Evolutionary conservation across 2,797 vertebrate genomes (phyloP).

Genomic region (Parauchenoglanis ngamensis): DNA sequence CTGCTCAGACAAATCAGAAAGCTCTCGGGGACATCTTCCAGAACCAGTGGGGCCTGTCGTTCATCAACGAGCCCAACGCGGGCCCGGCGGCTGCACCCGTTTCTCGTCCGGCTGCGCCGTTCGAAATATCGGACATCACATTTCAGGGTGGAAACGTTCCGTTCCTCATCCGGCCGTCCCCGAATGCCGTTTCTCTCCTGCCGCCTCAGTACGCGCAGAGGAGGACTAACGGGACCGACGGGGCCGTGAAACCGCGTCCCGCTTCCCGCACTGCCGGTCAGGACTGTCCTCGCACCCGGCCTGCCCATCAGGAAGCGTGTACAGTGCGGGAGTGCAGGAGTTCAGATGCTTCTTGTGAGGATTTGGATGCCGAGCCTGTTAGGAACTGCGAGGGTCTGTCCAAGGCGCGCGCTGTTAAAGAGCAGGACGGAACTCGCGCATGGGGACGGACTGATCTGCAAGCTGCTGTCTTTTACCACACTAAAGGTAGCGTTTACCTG

Average conservation of each 20-base stretch:
- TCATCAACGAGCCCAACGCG: constrained; percentile 95
- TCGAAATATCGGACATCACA: constrained; percentile 72
- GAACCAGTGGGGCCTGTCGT: constrained; percentile 99
- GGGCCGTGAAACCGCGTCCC: constrained; percentile 70
- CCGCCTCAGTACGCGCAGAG: constrained; percentile 80
- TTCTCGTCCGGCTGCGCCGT: constrained; percentile 71
- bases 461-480: constrained; percentile 88
- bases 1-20: constrained; percentile 90
- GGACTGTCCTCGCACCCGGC: constrained; percentile 77
- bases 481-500: constrained; percentile 79
- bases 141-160: constrained; percentile 83
- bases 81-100: constrained; percentile 72
- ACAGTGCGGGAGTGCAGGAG: constrained; percentile 76
- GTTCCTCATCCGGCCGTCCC: constrained; percentile 78
- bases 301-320: constrained; percentile 71
- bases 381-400: constrained; percentile 75
- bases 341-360: constrained; percentile 81
- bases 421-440: constrained; percentile 81
- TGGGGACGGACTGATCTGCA: constrained; percentile 85
- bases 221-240: constrained; percentile 84
- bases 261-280: constrained; percentile 65
- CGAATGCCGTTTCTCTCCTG: constrained; percentile 76
- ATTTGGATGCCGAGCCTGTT: constrained; percentile 82
- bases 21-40: constrained; percentile 98
- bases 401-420: constrained; percentile 84